Conservation (phyloP, 2,113 vertebrate genomes). For the Parotia lawesii region DNA sequence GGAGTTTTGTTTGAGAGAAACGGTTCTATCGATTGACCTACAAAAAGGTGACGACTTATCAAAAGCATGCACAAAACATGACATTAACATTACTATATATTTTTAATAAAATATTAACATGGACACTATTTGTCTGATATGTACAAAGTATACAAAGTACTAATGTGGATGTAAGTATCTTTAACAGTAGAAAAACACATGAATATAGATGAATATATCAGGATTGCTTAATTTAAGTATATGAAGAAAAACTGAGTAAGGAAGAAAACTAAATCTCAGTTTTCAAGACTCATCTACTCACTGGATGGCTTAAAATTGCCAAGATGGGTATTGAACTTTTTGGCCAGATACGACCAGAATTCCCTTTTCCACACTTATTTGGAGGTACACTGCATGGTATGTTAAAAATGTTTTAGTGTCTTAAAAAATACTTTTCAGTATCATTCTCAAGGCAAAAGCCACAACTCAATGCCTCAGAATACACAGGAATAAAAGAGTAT, state of each 20-base stretch:
- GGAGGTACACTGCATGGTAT: background rate
- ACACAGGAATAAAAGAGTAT: background rate
- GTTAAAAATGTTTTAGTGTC: background rate
- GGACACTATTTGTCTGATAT: background rate
- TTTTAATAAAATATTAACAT: background rate
- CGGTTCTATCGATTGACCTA: background rate
- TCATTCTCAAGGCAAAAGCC: background rate
- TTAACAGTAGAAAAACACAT: background rate
- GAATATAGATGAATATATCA: background rate
- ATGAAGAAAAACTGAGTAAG: background rate
- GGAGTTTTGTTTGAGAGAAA: background rate
- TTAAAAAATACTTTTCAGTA: background rate
- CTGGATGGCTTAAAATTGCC: background rate
- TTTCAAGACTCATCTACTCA: background rate
- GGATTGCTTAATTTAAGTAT: background rate
- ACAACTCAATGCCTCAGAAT: background rate
- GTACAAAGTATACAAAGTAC: background rate
- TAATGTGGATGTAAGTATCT: background rate
- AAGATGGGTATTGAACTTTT: fast-evolving
- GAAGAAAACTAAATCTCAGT: background rate
- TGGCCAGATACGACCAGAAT: background rate
- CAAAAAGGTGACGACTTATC: background rate
- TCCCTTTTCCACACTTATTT: background rate
- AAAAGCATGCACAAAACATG: background rate
- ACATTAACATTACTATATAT: fast-evolving